These are phyloP conservation scores for Marcusenius ussheri DNA, from an alignment of 2,113 vertebrate species.

Conservation along the genomic window DNA sequence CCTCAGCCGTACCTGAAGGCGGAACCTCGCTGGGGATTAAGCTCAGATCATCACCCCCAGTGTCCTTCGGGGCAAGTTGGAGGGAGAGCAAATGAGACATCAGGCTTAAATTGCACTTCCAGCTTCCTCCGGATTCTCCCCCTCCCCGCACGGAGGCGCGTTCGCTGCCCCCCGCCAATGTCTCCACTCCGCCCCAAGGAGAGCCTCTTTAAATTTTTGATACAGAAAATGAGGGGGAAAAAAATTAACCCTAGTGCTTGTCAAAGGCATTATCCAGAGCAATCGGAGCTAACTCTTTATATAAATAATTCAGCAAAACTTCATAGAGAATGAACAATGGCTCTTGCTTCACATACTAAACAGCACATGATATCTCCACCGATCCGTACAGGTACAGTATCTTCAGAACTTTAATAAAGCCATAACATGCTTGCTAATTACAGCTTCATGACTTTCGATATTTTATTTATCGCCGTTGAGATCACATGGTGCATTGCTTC, in stretches of 20 bases:
- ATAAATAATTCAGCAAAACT: slow-evolving; percentile 5
- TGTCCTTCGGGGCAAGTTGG: slow-evolving; percentile 64
- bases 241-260: background rate
- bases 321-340: background rate
- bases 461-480: background rate
- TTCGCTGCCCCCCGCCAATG: slow-evolving; percentile 56
- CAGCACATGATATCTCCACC: background rate
- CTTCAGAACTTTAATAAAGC: background rate
- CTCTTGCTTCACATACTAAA: background rate
- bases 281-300: background rate
- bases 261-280: background rate
- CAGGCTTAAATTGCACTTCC: slow-evolving; percentile 59
- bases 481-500: background rate
- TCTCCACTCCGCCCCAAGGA: background rate
- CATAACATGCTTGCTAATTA: background rate
- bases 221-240: background rate
- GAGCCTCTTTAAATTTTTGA: background rate
- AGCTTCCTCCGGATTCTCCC: slow-evolving; percentile 25
- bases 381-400: background rate
- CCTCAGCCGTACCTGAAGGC: slow-evolving; percentile 65
- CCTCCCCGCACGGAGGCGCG: slow-evolving; percentile 28
- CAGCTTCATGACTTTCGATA: background rate
- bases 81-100: slow-evolving; percentile 70
- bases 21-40: slow-evolving; percentile 66
- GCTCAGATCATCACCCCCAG: slow-evolving; percentile 63